These are phyloP conservation scores for Melangyna quadrimaculata DNA, from an alignment of 2,888 invertebrate genomes.

Conservation along the genomic window DNA sequence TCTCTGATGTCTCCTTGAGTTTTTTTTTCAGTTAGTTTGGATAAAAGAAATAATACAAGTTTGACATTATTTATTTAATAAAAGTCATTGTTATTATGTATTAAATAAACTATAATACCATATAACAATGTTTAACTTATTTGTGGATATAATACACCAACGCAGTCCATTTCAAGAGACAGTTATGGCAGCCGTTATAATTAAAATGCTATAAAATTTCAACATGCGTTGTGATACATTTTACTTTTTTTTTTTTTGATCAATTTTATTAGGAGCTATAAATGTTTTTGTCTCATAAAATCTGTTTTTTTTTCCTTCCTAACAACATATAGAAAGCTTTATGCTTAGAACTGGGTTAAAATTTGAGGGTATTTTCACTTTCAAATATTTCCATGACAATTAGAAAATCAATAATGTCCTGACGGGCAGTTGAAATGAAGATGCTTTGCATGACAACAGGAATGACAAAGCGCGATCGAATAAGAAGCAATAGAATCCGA, in stretches of 20 bases:
- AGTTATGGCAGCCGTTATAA: slow-evolving; percentile 28
- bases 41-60: not conserved
- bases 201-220: slow-evolving; percentile 49
- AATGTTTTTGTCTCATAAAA: not conserved
- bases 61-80: slow-evolving; percentile 34
- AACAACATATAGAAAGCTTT: slow-evolving; percentile 4
- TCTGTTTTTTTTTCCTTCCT: not conserved
- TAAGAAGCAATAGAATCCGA: too few relatives aligned
- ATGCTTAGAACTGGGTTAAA: not conserved
- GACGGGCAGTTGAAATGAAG: too few relatives aligned
- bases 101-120: not conserved
- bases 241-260: slow-evolving; percentile 4
- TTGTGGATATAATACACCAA: slow-evolving; percentile 30
- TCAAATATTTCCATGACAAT: too few relatives aligned
- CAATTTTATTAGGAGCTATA: not conserved
- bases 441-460: too few relatives aligned
- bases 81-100: slow-evolving; percentile 20
- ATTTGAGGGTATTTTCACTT: not conserved
- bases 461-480: too few relatives aligned
- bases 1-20: not conserved
- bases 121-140: slow-evolving; percentile 1
- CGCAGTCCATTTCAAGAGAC: slow-evolving; percentile 13
- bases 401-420: too few relatives aligned
- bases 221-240: slow-evolving; percentile 15
- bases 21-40: not conserved